Evolutionary conservation across 2,797 vertebrate genomes (phyloP).

Genomic region (Molossus alvarezi): DNA sequence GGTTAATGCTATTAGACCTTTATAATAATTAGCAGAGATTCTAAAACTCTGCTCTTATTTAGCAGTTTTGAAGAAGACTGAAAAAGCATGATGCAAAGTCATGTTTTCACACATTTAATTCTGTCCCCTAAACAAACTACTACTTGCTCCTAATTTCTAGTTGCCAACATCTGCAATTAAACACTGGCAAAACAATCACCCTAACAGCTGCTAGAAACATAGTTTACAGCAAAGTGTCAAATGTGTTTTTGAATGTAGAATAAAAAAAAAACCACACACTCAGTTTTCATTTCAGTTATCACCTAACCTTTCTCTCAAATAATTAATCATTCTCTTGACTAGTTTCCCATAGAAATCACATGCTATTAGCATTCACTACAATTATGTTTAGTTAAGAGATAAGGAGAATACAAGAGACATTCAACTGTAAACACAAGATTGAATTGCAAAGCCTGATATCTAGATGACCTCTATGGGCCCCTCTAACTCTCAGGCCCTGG

Average conservation of each 20-base stretch:
- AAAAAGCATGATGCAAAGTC: constrained; percentile 81
- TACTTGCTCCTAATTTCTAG: constrained; percentile 85
- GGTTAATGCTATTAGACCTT: constrained; percentile 28
- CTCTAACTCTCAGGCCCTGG: background rate
- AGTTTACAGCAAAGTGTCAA: constrained; percentile 87
- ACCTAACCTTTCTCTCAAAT: constrained; percentile 77
- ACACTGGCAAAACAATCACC: constrained; percentile 84
- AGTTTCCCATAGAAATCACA: constrained; percentile 77
- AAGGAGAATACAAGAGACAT: constrained; percentile 77
- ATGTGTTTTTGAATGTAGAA: constrained; percentile 81
- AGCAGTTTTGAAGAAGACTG: constrained; percentile 2
- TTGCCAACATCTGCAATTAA: constrained; percentile 89
- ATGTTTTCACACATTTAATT: constrained; percentile 88
- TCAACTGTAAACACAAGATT: constrained; percentile 76
- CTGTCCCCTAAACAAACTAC: constrained; percentile 85
- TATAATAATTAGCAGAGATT: constrained; percentile 49
- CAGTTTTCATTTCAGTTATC: constrained; percentile 64
- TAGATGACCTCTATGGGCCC: background rate
- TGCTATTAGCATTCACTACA: constrained; percentile 70
- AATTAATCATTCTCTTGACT: constrained; percentile 85
- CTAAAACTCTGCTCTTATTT: background rate
- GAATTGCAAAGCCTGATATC: constrained; percentile 68
- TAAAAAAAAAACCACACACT: background rate
- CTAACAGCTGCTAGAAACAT: constrained; percentile 86
- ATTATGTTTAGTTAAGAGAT: constrained; percentile 79